Evolutionary conservation across 1,140 invertebrate species (phyloP).

Genomic region (Drusus annulatus): DNA sequence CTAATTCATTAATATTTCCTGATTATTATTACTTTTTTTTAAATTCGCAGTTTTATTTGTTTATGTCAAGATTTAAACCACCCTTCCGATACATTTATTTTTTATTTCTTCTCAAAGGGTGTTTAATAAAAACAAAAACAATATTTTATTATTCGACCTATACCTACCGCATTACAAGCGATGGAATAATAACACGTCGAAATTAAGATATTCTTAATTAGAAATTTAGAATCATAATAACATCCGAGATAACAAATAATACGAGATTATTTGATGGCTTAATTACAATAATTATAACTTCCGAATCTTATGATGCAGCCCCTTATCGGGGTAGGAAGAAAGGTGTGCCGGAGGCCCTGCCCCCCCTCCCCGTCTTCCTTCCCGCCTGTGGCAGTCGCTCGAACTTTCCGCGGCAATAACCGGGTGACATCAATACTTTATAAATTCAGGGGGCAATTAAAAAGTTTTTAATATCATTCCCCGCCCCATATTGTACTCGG

Average conservation of each 20-base stretch:
- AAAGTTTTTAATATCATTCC: constrained; percentile 55
- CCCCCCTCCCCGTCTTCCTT: background rate
- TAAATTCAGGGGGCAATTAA: constrained; percentile 55
- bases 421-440: constrained; percentile 56
- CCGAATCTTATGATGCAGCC: constrained; percentile 16
- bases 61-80: too few species aligned
- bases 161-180: too few species aligned
- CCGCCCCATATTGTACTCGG: constrained; percentile 29
- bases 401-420: constrained; percentile 43
- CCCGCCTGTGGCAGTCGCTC: background rate
- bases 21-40: too few species aligned
- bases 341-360: constrained; percentile 6
- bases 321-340: constrained; percentile 2
- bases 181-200: too few species aligned
- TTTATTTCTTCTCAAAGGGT: too few species aligned
- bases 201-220: too few species aligned
- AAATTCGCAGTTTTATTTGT: too few species aligned
- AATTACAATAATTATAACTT: constrained; percentile 40
- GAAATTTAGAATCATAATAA: background rate
- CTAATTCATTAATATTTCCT: too few species aligned
- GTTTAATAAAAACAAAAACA: too few species aligned
- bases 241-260: background rate
- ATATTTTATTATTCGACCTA: too few species aligned
- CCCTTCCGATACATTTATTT: too few species aligned
- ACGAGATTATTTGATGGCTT: constrained; percentile 28